Conservation (phyloP, 2,797 vertebrate species). For the Benthosema pterotum region DNA sequence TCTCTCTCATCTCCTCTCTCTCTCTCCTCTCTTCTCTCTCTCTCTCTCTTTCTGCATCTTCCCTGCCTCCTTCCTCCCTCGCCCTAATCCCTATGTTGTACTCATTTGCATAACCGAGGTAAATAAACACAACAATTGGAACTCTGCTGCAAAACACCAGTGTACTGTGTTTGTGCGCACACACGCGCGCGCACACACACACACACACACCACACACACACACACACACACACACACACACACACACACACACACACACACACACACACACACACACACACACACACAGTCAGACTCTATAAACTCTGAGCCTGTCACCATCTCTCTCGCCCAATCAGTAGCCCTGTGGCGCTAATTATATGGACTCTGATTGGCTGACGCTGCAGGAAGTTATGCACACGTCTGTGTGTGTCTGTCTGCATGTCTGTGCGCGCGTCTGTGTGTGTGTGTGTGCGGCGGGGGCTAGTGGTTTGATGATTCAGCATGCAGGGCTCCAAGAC, state of each 20-base stretch:
- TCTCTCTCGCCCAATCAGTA: slow-evolving; percentile 39
- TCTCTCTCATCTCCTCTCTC: background rate
- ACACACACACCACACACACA: too few relatives aligned
- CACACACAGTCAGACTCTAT: slow-evolving; percentile 20
- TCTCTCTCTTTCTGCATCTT: slow-evolving; percentile 1
- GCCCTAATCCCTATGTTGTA: slow-evolving; percentile 8
- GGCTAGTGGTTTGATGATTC: slow-evolving; percentile 48
- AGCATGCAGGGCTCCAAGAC: slow-evolving; percentile 35
- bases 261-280: slow-evolving; percentile 24
- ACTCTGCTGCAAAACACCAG: slow-evolving; percentile 26
- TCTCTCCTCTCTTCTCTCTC: background rate
- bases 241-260: too few relatives aligned
- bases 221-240: too few relatives aligned
- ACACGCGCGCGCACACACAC: too few relatives aligned
- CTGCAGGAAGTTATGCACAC: slow-evolving; percentile 5
- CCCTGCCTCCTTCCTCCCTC: background rate
- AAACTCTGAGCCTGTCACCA: slow-evolving; percentile 20
- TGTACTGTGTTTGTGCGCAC: background rate
- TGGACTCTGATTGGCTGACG: slow-evolving; percentile 53
- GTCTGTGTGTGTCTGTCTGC: slow-evolving; percentile 10
- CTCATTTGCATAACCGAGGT: slow-evolving; percentile 29
- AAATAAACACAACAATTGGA: slow-evolving; percentile 31
- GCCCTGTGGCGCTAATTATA: slow-evolving; percentile 41
- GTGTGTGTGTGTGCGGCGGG: background rate
- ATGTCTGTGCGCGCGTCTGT: background rate